Percentiles rank a stretch among this genome's conserved stretches.
Evolutionary conservation across 2,797 vertebrate species (phyloP).

Genomic region (Clarias laeviceps): DNA sequence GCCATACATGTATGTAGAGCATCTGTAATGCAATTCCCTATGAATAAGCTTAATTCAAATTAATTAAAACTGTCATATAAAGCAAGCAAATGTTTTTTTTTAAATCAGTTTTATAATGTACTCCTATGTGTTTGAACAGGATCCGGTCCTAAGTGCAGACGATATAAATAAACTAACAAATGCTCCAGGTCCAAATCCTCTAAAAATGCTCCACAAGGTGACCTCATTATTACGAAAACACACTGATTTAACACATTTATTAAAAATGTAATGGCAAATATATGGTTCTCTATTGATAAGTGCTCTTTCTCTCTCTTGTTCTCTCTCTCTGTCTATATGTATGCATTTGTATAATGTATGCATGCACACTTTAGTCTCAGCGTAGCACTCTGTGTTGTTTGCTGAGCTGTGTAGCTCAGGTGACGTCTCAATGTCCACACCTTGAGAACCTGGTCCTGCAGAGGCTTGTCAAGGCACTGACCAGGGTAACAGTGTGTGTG

Average conservation of each 20-base stretch:
- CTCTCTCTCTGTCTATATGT: neutral
- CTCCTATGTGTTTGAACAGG: conserved; percentile 60
- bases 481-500: conserved; percentile 66
- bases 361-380: conserved; percentile 67
- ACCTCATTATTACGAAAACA: neutral
- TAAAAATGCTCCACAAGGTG: conserved; percentile 72
- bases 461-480: conserved; percentile 73
- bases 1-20: neutral
- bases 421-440: conserved; percentile 73
- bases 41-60: neutral
- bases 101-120: neutral
- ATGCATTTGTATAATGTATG: neutral
- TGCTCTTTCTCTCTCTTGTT: neutral
- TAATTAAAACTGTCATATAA: neutral
- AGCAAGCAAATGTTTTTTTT: too few relatives aligned
- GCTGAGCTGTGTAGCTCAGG: conserved; percentile 75
- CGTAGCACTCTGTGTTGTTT: conserved; percentile 76
- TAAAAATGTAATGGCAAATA: neutral
- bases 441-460: conserved; percentile 74
- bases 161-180: conserved; percentile 65
- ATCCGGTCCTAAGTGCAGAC: conserved; percentile 72
- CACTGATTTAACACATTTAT: neutral
- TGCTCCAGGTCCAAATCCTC: conserved; percentile 57
- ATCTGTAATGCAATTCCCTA: neutral
- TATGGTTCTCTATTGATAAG: neutral